phyloP scores from a whole-genome alignment of 1,140 invertebrate genomes.

The Pachypeltis micranthus region DNA sequence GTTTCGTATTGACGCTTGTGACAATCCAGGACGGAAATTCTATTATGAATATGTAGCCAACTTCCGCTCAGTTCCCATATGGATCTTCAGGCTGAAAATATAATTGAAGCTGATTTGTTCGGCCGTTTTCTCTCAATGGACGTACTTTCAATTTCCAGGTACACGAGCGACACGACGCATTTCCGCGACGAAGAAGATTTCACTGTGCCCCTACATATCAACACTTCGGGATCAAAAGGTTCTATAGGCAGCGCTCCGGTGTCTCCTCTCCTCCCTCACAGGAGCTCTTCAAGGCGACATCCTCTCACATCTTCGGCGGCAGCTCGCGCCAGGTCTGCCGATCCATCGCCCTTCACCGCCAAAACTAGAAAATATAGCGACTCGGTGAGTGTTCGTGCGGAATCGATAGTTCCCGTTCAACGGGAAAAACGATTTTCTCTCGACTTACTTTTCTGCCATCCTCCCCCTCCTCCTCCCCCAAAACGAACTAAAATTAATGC shows the following conservation, averaged over 20 bases:
- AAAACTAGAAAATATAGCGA: conserved; percentile 38
- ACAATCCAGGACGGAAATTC: no score
- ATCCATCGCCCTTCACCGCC: conserved; percentile 34
- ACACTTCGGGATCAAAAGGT: conserved; percentile 39
- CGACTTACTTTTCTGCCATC: no score
- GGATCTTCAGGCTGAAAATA: no score
- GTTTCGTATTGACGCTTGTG: no score
- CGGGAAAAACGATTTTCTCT: no score
- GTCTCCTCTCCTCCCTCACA: conserved; percentile 44
- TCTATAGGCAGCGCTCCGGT: conserved; percentile 40
- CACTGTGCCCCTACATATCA: conserved; percentile 50
- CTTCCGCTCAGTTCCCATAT: no score
- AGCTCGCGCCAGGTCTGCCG: conserved; percentile 2
- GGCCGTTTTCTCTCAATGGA: no score
- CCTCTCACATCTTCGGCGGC: conserved; percentile 29
- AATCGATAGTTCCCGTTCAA: no score
- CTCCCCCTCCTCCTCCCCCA: no score
- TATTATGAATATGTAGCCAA: no score
- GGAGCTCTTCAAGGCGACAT: conserved; percentile 46
- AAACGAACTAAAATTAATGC: neutral
- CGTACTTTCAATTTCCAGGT: conserved; percentile 33
- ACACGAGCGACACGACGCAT: conserved; percentile 63
- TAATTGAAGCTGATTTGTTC: no score
- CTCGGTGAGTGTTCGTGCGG: conserved; percentile 37
- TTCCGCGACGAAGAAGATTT: conserved; percentile 58